These are phyloP conservation scores for Hemitrygon akajei DNA, from an alignment of 2,797 vertebrate genomes.

Conservation along the genomic window DNA sequence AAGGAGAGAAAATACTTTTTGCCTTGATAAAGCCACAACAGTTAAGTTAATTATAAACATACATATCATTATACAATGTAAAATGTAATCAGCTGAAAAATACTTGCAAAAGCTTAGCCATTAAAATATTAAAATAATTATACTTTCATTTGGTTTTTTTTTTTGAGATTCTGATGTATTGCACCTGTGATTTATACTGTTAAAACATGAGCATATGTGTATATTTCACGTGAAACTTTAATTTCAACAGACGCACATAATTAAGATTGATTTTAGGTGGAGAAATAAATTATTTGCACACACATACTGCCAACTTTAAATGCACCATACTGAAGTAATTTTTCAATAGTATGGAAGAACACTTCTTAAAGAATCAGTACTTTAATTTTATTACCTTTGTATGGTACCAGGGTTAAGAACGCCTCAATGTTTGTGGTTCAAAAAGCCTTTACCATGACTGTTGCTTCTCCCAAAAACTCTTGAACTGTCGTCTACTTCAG, in stretches of 20 bases:
- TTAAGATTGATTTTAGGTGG: background rate
- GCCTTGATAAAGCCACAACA: constrained; percentile 48
- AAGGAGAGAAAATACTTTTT: constrained; percentile 43
- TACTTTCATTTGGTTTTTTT: background rate
- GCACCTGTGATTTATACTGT: background rate
- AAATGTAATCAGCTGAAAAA: constrained; percentile 38
- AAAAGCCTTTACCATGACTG: constrained; percentile 78
- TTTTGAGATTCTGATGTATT: background rate
- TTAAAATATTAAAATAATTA: background rate
- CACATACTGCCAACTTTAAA: background rate
- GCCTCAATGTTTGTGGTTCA: constrained; percentile 81
- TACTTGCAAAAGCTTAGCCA: background rate
- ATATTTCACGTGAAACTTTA: background rate
- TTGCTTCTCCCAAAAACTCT: constrained; percentile 80
- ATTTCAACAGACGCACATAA: background rate
- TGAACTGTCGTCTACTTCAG: constrained; percentile 79
- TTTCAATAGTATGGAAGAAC: background rate
- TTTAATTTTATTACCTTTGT: constrained; percentile 54
- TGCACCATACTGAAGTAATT: background rate
- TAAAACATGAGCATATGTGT: background rate
- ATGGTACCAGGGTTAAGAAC: constrained; percentile 44
- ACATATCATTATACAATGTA: constrained; percentile 40
- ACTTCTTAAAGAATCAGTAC: background rate
- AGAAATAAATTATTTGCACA: background rate
- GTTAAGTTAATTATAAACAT: constrained; percentile 40